Percentiles rank a stretch among this genome's conserved stretches.
phyloP scores from a whole-genome alignment of 2,797 vertebrate species.

The Leuciscus waleckii region DNA sequence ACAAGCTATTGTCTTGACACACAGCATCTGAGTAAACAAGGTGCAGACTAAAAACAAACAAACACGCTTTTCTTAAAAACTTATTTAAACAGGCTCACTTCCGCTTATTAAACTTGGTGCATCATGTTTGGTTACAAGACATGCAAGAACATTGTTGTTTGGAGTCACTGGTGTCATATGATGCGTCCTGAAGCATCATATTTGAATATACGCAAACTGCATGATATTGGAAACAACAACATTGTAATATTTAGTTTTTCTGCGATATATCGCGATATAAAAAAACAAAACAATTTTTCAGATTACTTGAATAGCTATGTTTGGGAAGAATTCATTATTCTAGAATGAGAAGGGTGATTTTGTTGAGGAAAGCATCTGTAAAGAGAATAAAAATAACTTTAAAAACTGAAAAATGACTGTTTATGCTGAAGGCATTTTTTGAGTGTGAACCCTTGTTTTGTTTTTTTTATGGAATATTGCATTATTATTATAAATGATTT shows the following conservation, averaged over 20 bases:
- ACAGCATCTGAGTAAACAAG: not conserved
- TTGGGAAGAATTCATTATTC: not conserved
- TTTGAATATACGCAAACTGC: conserved; percentile 6
- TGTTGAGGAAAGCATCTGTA: too few species aligned
- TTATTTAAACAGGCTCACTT: not conserved
- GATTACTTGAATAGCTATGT: not conserved
- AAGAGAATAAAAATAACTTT: not conserved
- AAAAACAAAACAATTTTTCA: too few species aligned
- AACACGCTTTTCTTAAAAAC: not conserved
- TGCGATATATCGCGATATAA: not conserved
- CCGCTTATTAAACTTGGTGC: not conserved
- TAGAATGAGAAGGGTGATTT: not conserved
- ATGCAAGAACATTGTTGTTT: not conserved
- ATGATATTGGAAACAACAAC: too few species aligned
- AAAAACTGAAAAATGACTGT: not conserved
- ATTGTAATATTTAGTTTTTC: not conserved
- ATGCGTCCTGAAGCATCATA: not conserved
- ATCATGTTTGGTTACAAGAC: not conserved
- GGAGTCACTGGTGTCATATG: not conserved
- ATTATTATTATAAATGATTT: not conserved
- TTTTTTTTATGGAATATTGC: not conserved
- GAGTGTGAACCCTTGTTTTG: not conserved
- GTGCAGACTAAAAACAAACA: conserved; percentile 14
- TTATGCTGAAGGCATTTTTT: not conserved
- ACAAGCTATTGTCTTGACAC: conserved; percentile 13